Evolutionary conservation across 2,888 invertebrate species (phyloP), one percentile per base, ranked within the genome.

Genomic region (Diadromus collaris): DNA sequence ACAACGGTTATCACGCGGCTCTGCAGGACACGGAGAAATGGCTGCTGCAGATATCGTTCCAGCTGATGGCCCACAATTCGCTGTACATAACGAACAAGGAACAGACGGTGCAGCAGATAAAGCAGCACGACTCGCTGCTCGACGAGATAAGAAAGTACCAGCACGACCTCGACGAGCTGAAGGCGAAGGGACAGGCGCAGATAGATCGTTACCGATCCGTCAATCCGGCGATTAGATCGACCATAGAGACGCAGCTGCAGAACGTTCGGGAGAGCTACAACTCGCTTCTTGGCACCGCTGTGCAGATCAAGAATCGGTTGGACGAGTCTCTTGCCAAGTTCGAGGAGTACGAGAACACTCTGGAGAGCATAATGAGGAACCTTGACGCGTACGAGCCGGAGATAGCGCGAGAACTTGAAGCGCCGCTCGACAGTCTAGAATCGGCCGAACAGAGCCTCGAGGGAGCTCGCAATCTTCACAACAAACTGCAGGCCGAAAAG

Each of bases 1-100:
- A 97, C 89, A 96, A 95, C 86, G 93, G 94, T 16, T 99, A 98
- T 88, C 97, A 98, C 85, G 96, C 96, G 87, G 95, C 95, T 13
- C 92, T 98, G 29, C 98, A 98, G 92, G 98, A 98, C 85, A 96
- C 96, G 0, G 98, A 98, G 90, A 98, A 98, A 89, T 99, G 98
- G 98, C 92, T 98, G 61, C 91, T 98, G 29, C 98, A 98, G 91
- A 96, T 97, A 68, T 98, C 98, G 1, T 98, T 98, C 94, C 97
- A 97, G 88, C 92, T 98, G 0, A 98, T 98, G 98, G 97, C 97
- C 0, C 98, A 98, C 88, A 98, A 98, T 90, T 97, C 98, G 0
- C 92, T 98, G 24, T 97, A 97, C 88, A 98, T 98, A 79, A 95
- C 96, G 6, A 97, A 97, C 87, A 94, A 97, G 75, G 96, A 97